Evolutionary conservation across 2,113 vertebrate species (phyloP).

Genomic region (Erythrocercus mccallii): DNA sequence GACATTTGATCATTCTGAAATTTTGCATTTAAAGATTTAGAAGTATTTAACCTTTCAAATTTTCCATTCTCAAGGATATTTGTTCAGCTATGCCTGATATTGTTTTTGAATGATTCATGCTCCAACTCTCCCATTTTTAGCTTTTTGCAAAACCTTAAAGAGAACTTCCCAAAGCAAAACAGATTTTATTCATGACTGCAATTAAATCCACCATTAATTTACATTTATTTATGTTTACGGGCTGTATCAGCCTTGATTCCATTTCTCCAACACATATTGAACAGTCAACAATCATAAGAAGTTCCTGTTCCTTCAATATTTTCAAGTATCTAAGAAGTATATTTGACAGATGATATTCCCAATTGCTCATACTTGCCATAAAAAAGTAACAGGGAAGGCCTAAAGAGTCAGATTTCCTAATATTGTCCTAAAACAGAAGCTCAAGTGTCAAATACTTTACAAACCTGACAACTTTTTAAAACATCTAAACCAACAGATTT

Average conservation of each 20-base stretch:
- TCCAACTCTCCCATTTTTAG: not conserved
- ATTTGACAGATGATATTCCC: not conserved
- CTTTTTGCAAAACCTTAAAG: not conserved
- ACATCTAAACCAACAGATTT: not conserved
- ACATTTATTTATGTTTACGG: not conserved
- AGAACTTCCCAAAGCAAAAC: not conserved
- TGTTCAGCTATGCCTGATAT: not conserved
- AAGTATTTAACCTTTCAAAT: slow-evolving; percentile 19
- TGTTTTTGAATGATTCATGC: not conserved
- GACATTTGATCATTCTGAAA: slow-evolving; percentile 44
- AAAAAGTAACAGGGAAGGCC: not conserved
- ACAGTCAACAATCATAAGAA: not conserved
- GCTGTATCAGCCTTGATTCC: not conserved
- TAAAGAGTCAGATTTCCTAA: not conserved
- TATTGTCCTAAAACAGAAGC: not conserved
- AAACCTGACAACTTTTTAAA: not conserved
- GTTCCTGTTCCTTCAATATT: not conserved
- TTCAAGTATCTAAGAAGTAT: not conserved
- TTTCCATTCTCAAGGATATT: not conserved
- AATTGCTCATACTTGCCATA: not conserved
- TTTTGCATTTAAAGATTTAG: not conserved
- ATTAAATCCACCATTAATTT: not conserved
- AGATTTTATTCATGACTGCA: not conserved
- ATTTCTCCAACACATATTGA: not conserved
- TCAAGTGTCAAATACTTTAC: not conserved